Percentiles rank a stretch among this genome's conserved stretches.
phyloP scores from a whole-genome alignment of 2,888 invertebrate genomes.

The Bellardia bayeri region DNA sequence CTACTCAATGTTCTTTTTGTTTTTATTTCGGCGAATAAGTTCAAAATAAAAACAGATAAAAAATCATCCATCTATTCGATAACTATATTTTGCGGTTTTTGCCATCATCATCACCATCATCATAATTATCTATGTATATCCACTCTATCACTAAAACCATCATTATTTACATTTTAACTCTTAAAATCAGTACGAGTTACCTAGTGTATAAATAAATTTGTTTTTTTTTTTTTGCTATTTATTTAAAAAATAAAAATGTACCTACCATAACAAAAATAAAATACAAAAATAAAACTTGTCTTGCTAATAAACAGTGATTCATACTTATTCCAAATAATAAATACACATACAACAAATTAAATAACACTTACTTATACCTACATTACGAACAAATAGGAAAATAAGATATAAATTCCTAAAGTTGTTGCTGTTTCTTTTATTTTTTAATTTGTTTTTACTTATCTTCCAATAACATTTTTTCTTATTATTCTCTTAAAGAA shows the following conservation, averaged over 20 bases:
- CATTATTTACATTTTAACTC: slow-evolving; percentile 27
- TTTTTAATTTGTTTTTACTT: background rate
- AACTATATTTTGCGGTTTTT: slow-evolving; percentile 25
- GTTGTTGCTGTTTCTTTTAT: background rate
- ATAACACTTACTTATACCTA: background rate
- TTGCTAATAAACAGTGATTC: slow-evolving; percentile 61
- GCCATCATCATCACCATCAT: slow-evolving; percentile 2
- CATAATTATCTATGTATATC: background rate
- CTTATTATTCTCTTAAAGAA: slow-evolving; percentile 11
- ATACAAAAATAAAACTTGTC: slow-evolving; percentile 31
- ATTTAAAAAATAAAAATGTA: slow-evolving; percentile 33
- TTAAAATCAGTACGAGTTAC: slow-evolving; percentile 24
- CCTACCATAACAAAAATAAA: slow-evolving; percentile 16
- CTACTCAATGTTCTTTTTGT: background rate
- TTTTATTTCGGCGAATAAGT: slow-evolving; percentile 56
- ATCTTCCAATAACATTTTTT: background rate
- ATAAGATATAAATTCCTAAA: background rate
- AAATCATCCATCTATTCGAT: slow-evolving; percentile 1
- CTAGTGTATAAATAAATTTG: slow-evolving; percentile 2
- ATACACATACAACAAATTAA: background rate
- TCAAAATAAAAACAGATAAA: slow-evolving; percentile 61
- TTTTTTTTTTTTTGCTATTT: slow-evolving; percentile 31
- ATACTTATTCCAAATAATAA: slow-evolving; percentile 44
- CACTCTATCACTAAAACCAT: slow-evolving; percentile 8
- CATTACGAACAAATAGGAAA: background rate